Percentiles rank a stretch among this genome's conserved stretches.
phyloP scores from a whole-genome alignment of 2,797 vertebrate genomes.

The Loriculus beryllinus region DNA sequence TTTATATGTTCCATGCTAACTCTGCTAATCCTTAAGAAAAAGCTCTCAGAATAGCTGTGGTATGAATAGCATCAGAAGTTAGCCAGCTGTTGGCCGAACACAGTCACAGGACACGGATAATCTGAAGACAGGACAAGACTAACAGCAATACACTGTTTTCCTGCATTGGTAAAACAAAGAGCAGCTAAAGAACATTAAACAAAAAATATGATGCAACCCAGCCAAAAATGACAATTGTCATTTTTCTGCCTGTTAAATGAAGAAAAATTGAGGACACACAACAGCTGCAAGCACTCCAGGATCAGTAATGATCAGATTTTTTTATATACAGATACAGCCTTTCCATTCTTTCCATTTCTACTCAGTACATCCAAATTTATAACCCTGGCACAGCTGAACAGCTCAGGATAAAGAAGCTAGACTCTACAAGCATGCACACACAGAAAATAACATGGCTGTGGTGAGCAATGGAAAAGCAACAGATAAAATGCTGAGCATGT shows the following conservation, averaged over 20 bases:
- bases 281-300: neutral
- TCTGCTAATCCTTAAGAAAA: neutral
- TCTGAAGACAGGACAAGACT: neutral
- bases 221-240: neutral
- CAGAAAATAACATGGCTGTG: neutral
- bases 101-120: neutral
- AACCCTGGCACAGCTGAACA: neutral
- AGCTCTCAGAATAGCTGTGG: neutral
- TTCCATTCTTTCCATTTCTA: neutral
- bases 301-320: neutral
- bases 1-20: neutral
- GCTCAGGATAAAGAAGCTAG: neutral
- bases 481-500: neutral
- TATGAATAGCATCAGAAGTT: neutral
- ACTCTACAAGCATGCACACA: rapidly evolving
- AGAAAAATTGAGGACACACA: neutral
- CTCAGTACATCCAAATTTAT: neutral
- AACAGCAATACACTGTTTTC: neutral
- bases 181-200: neutral
- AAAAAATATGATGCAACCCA: neutral
- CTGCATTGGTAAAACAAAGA: neutral
- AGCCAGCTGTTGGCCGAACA: neutral
- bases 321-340: neutral
- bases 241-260: neutral
- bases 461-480: neutral